Conservation (phyloP, 1,140 invertebrate genomes). For the Cydia splendana region DNA sequence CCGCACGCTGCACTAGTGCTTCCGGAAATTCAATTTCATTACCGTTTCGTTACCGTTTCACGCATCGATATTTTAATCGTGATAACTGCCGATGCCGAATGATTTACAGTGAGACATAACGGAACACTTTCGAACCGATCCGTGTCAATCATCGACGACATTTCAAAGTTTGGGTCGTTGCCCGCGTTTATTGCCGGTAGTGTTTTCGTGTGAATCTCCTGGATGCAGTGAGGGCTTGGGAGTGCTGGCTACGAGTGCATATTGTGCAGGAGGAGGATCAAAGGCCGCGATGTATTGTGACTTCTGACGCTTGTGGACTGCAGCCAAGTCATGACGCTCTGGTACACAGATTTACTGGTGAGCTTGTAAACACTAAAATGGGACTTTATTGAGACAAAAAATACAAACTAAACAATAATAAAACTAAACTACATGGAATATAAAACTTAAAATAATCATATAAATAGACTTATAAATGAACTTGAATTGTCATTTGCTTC, state of each 20-base stretch:
- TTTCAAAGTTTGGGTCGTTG: conserved; percentile 49
- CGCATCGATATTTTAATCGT: conserved; percentile 27
- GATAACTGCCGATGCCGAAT: conserved; percentile 10
- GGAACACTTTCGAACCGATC: conserved; percentile 15
- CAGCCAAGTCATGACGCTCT: conserved; percentile 75
- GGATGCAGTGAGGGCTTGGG: conserved; percentile 37
- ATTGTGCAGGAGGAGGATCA: conserved; percentile 57
- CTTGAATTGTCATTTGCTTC: background rate
- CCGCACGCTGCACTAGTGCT: conserved; percentile 43
- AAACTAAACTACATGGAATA: no score
- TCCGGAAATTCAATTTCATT: conserved; percentile 45
- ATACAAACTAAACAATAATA: no score
- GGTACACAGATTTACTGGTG: conserved; percentile 77
- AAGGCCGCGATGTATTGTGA: conserved; percentile 65
- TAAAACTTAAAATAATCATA: no score
- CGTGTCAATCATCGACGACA: conserved; percentile 39
- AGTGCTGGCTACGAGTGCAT: conserved; percentile 48
- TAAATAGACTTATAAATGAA: no score
- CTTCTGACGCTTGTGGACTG: conserved; percentile 69
- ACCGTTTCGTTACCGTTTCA: conserved; percentile 40
- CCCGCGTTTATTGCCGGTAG: conserved; percentile 35
- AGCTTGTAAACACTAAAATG: conserved; percentile 47
- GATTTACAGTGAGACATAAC: conserved; percentile 17
- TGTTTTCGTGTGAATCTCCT: conserved; percentile 38
- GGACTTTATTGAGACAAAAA: no score